Evolutionary conservation across 1,140 invertebrate species (phyloP), one percentile per base, ranked within the genome.

Genomic region (Drosophila nannoptera): DNA sequence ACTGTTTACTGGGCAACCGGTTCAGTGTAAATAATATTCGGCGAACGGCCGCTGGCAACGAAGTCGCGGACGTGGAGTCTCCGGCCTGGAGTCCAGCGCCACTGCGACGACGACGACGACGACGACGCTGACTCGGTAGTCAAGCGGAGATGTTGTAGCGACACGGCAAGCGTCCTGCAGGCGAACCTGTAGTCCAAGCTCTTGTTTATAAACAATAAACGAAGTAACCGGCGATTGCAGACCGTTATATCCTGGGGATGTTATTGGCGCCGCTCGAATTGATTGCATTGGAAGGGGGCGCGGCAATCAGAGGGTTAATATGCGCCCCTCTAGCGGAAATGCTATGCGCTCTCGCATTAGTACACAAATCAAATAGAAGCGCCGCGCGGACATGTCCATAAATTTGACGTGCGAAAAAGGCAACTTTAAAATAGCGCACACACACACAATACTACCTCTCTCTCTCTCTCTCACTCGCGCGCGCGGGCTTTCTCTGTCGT

Each of bases 191-290:
- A 73, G 55, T 63, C 45, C 38, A 67, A 70, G 81, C 86, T 86
- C 78, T 83, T 83, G 80, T 83, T 83, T 83, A 83, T 86, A 83
- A 80, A 83, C 80, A 83, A 86, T 83, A 83, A 83, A 83, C 80
- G 80, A 83, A 80, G 65, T 70, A 66, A 65, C 42, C 50, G 38
- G 46, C 67, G 42, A 69, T 45, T 55, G 55, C 56, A 22, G 22
- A 22, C 22, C 22, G 22, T 22, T 22, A 22, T 22, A 22, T 22
- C 22, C 22, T 22, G 3, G 22, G 22, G 22, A 22, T 22, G 22
- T 22, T 22, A 22, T 22, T 22, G 22, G 36, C 65, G 56, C 58
- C 58, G 36, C 43, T 58, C 52, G 56, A 62, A 46, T 52, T 50
- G 29, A 43, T 5, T 52, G 4, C 9, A n/a, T 33, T 11, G 16